Conservation (phyloP, 2,888 invertebrate species). For the Nephrotoma flavescens region DNA sequence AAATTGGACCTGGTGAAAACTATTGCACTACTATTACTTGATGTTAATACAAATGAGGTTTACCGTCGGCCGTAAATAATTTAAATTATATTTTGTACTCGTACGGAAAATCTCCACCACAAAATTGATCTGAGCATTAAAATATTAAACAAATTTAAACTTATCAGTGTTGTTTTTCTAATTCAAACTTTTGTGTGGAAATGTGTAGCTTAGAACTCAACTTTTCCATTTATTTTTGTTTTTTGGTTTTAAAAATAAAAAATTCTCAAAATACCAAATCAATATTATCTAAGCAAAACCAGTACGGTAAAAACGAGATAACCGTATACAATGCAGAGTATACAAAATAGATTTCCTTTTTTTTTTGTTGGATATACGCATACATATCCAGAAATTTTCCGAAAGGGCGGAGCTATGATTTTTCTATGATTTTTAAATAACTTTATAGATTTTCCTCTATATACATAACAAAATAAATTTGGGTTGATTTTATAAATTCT, state of each 20-base stretch:
- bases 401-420: not conserved
- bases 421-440: not conserved
- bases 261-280: not conserved
- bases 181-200: not conserved
- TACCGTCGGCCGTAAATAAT: no score
- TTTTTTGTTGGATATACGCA: not conserved
- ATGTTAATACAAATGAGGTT: no score
- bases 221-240: not conserved
- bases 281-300: not conserved
- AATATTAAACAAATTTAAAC: not conserved
- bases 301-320: not conserved
- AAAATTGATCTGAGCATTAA: not conserved
- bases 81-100: no score
- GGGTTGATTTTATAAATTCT: not conserved
- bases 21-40: no score
- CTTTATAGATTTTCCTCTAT: not conserved
- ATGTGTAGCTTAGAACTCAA: not conserved
- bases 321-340: not conserved
- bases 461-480: not conserved
- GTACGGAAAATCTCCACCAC: not conserved
- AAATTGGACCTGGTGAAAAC: no score
- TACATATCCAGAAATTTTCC: not conserved
- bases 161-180: not conserved
- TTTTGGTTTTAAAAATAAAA: not conserved
- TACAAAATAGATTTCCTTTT: not conserved